Percentiles rank a stretch among this genome's conserved stretches.
These are phyloP conservation scores for Aphidoletes aphidimyza DNA, from an alignment of 2,888 invertebrate genomes.

Conservation along the genomic window DNA sequence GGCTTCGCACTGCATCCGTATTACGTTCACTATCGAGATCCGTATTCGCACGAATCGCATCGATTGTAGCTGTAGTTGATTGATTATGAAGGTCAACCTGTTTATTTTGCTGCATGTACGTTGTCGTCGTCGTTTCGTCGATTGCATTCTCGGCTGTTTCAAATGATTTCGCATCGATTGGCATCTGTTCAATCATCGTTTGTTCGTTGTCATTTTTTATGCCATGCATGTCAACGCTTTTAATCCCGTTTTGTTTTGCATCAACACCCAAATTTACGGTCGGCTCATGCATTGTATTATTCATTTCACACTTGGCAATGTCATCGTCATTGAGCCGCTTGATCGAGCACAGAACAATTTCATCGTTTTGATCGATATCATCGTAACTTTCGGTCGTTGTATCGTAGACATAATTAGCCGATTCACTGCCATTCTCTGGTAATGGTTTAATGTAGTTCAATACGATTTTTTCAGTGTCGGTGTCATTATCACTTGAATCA, in stretches of 20 bases:
- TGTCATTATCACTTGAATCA: slow-evolving; percentile 75
- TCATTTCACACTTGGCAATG: slow-evolving; percentile 52
- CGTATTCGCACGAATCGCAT: not conserved
- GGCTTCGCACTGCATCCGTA: not conserved
- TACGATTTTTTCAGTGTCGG: slow-evolving; percentile 68
- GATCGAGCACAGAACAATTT: slow-evolving; percentile 57
- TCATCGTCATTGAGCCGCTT: slow-evolving; percentile 55
- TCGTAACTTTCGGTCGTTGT: slow-evolving; percentile 50
- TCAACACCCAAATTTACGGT: not conserved
- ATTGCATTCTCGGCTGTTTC: slow-evolving; percentile 56
- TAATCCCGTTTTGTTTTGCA: not conserved
- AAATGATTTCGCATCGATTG: slow-evolving; percentile 57
- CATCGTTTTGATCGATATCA: slow-evolving; percentile 57
- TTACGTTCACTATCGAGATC: not conserved
- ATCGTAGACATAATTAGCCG: slow-evolving; percentile 27
- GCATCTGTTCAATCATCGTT: slow-evolving; percentile 20
- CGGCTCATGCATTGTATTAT: not conserved
- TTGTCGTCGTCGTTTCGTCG: not conserved
- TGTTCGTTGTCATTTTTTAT: slow-evolving; percentile 56
- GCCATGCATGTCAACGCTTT: not conserved
- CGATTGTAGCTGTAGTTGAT: slow-evolving; percentile 35
- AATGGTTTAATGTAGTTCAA: slow-evolving; percentile 64
- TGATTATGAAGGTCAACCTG: slow-evolving; percentile 55
- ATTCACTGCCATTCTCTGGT: slow-evolving; percentile 55
- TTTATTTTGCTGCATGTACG: slow-evolving; percentile 16